Evolutionary conservation across 1,140 invertebrate species (phyloP), one percentile per base, ranked within the genome.

Genomic region (Penaeus japonicus): DNA sequence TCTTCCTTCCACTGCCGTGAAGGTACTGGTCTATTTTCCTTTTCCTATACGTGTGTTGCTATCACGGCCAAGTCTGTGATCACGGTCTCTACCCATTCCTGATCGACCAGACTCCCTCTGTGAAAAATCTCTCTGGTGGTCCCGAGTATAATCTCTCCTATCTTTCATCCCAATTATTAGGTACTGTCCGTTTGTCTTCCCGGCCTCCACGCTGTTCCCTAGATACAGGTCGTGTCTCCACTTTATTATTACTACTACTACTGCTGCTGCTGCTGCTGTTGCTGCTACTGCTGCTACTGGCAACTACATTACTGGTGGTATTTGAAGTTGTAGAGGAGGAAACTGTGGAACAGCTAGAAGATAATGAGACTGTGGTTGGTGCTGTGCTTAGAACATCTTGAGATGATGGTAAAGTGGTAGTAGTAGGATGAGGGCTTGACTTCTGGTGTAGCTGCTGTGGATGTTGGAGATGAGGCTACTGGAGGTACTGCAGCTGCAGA

Each of bases 1-100:
- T 89, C 89, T 22, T 89, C 89, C 27, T 75, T 82, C 59, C 78
- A 75, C 2, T 73, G 77, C 22, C 89, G 47, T n/a, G 84, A 32
- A 15, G 84, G 47, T 1, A 88, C 5, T 1, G 87, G 87, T 2
- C 87, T 47, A 24, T 86, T 89, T n/a, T 85, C n/a, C 88, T 73
- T 85, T 85, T 24, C 89, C 89, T 30, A 62, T 62, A 20, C 84
- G 47, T 20, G 59, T 55, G 30, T 55, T 70, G n/a, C 55, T 59
- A 54, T 89, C 87, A n/a, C 81, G 75, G 22, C 62, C 27, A 24
- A 39, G n/a, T 77, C 87, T 55, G 32, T 83, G 73, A 83, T 78
- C 87, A 77, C 79, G 53, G 20, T 65, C 81, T 53, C 70, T 81
- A 39, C 30, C 24, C 20, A 30, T 77, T 77, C 86, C 22, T 20